phyloP scores from a whole-genome alignment of 2,888 invertebrate species.

The Octonoba sinensis region DNA sequence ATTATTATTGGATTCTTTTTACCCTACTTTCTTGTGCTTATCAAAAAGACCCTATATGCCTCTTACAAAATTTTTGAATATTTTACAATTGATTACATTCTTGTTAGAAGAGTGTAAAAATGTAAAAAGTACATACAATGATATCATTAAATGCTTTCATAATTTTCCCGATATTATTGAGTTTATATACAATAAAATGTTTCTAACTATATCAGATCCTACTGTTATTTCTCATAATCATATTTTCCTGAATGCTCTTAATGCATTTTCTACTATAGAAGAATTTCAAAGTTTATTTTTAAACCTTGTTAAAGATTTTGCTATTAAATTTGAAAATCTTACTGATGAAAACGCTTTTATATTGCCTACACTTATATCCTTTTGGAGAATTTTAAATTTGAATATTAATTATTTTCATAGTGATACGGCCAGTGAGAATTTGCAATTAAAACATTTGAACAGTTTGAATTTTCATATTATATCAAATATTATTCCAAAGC shows the following conservation, averaged over 20 bases:
- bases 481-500: conserved; percentile 14
- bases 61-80: conserved; percentile 13
- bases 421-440: not conserved
- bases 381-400: conserved; percentile 25
- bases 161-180: conserved; percentile 25
- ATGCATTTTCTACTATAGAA: not conserved
- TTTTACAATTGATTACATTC: conserved; percentile 21
- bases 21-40: not conserved
- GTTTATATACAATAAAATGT: conserved; percentile 24
- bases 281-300: not conserved
- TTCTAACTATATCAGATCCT: not conserved
- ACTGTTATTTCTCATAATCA: conserved; percentile 19
- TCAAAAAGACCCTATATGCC: conserved; percentile 39
- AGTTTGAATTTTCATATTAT: conserved; percentile 12
- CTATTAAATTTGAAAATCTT: not conserved
- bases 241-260: conserved; percentile 27
- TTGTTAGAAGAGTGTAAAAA: conserved; percentile 19
- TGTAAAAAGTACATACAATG: conserved; percentile 3
- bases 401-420: not conserved
- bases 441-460: not conserved
- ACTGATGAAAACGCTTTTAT: conserved; percentile 4
- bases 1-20: conserved; percentile 18
- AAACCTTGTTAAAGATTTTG: conserved; percentile 3
- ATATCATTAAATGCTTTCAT: conserved; percentile 3
- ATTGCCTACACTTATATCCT: conserved; percentile 18